These are phyloP conservation scores for Scaptomyza flava DNA, from an alignment of 2,888 invertebrate genomes.

Conservation along the genomic window DNA sequence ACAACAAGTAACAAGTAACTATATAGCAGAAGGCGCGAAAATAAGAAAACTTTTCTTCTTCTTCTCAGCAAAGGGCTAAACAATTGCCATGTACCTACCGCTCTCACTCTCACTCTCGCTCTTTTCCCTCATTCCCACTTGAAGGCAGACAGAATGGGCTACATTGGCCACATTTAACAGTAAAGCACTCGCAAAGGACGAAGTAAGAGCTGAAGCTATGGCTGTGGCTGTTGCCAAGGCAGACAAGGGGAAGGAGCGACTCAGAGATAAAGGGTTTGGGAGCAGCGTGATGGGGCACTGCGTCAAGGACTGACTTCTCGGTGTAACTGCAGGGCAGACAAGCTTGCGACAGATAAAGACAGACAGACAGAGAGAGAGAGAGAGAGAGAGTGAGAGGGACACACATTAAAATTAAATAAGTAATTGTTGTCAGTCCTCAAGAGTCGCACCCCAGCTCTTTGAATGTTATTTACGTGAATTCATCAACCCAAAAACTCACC, in stretches of 20 bases:
- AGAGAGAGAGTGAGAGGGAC: too few relatives aligned
- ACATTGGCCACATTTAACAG: conserved; percentile 55
- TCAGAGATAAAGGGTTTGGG: not conserved
- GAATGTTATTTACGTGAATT: conserved; percentile 5
- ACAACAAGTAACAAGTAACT: conserved; percentile 15
- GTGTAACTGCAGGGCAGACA: conserved; percentile 27
- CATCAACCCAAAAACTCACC: not conserved
- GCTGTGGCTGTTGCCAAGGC: conserved; percentile 1
- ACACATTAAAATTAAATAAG: conserved; percentile 52
- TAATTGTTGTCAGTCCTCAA: conserved; percentile 46
- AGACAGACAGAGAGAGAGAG: not conserved
- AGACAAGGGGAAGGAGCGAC: not conserved
- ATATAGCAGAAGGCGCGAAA: conserved; percentile 63
- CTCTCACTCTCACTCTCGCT: not conserved
- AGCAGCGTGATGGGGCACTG: not conserved
- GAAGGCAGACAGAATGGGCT: conserved; percentile 17
- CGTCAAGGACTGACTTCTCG: conserved; percentile 22
- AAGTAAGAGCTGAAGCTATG: conserved; percentile 1
- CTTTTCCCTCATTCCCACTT: conserved; percentile 9
- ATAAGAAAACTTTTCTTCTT: conserved; percentile 56
- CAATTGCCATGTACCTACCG: conserved; percentile 54
- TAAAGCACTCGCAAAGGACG: conserved; percentile 43
- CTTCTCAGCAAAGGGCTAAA: conserved; percentile 55
- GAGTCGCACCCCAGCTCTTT: conserved; percentile 15
- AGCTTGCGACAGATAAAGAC: not conserved